phyloP scores from a whole-genome alignment of 2,797 vertebrate genomes.

The Melanotaenia pygmaea region DNA sequence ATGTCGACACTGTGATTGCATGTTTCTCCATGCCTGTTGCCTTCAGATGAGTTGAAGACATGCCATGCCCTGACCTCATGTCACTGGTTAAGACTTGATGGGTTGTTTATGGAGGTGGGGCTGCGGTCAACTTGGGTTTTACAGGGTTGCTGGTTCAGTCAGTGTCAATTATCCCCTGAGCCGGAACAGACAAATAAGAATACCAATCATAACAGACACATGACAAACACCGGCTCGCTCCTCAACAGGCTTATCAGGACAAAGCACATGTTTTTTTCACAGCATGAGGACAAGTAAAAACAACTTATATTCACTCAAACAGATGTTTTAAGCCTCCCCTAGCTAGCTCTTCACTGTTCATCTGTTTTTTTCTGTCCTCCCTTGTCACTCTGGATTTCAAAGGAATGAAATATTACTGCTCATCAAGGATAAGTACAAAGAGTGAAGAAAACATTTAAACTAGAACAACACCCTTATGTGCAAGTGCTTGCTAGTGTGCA shows the following conservation, averaged over 20 bases:
- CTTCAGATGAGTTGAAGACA: conserved; percentile 45
- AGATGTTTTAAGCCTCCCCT: conserved; percentile 59
- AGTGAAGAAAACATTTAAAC: conserved; percentile 35
- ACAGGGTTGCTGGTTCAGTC: conserved; percentile 3
- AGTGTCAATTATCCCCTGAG: conserved; percentile 62
- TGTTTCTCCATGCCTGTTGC: conserved; percentile 50
- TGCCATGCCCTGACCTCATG: conserved; percentile 18
- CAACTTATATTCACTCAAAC: conserved; percentile 64
- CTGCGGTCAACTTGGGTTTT: conserved; percentile 31
- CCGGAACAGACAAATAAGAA: conserved; percentile 42
- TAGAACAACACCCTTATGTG: conserved; percentile 41
- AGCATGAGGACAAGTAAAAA: conserved; percentile 64
- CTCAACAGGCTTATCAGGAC: conserved; percentile 78
- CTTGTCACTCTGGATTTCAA: conserved; percentile 58
- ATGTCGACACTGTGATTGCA: conserved; percentile 47
- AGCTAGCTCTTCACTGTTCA: conserved; percentile 36
- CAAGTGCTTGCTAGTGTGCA: conserved; percentile 32
- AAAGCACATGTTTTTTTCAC: conserved; percentile 77
- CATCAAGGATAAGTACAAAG: conserved; percentile 25
- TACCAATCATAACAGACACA: conserved; percentile 66
- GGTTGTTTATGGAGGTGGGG: conserved; percentile 35
- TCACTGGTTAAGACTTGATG: conserved; percentile 17
- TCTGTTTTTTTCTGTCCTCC: conserved; percentile 25
- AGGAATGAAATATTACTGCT: conserved; percentile 51
- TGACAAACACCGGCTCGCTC: conserved; percentile 73